phyloP scores from a whole-genome alignment of 2,797 vertebrate species.

The Pangasius mekongensis region DNA sequence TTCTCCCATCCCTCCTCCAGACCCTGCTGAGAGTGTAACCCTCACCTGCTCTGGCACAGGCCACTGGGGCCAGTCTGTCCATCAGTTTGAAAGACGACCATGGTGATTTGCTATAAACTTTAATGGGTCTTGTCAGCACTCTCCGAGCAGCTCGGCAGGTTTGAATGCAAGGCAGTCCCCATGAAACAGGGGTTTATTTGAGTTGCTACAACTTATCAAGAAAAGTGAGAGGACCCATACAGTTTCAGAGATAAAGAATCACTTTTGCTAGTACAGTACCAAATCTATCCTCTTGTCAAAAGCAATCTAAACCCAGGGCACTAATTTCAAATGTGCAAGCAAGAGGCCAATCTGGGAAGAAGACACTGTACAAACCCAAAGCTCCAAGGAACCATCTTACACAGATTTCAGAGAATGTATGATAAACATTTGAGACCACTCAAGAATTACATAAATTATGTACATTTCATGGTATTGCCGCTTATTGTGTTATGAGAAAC shows the following conservation, averaged over 20 bases:
- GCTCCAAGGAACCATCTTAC: constrained; percentile 69
- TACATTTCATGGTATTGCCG: background rate
- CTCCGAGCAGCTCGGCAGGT: constrained; percentile 71
- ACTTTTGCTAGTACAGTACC: background rate
- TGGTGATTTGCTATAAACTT: constrained; percentile 76
- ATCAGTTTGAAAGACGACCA: constrained; percentile 75
- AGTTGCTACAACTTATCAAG: constrained; percentile 40
- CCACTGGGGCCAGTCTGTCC: constrained; percentile 57
- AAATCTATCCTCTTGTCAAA: background rate
- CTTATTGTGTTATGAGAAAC: constrained; percentile 12
- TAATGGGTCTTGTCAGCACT: constrained; percentile 77
- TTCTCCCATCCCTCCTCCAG: background rate
- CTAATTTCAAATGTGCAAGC: constrained; percentile 41
- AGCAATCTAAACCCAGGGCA: constrained; percentile 36
- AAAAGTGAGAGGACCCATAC: constrained; percentile 35
- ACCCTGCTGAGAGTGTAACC: constrained; percentile 39
- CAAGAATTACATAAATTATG: background rate
- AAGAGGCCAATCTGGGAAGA: constrained; percentile 57
- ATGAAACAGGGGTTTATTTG: constrained; percentile 61
- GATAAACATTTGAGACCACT: constrained; percentile 50
- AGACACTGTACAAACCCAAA: constrained; percentile 60
- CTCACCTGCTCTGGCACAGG: constrained; percentile 39
- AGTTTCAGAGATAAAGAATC: constrained; percentile 32
- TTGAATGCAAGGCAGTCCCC: constrained; percentile 57
- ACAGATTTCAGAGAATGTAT: constrained; percentile 65